Conservation (phyloP, 2,113 vertebrate genomes). For the Ammospiza nelsoni region DNA sequence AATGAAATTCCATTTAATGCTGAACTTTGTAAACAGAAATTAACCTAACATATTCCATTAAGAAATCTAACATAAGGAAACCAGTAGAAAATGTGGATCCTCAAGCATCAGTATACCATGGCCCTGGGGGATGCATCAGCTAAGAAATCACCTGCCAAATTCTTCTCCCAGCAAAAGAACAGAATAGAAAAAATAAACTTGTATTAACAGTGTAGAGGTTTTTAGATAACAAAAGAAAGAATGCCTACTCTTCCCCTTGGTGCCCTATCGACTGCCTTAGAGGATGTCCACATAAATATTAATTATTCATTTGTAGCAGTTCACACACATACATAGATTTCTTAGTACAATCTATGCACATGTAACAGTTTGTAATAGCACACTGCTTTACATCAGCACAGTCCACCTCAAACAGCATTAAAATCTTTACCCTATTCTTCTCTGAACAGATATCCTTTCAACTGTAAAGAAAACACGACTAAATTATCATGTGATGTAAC, state of each 20-base stretch:
- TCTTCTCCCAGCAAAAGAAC: neutral
- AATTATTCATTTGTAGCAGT: neutral
- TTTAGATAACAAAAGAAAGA: neutral
- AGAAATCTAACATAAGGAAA: neutral
- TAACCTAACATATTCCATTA: neutral
- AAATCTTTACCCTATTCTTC: neutral
- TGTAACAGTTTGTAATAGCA: neutral
- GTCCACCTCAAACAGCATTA: neutral
- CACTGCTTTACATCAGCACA: neutral
- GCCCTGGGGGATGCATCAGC: neutral
- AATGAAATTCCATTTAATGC: neutral
- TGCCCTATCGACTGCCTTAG: rapidly evolving
- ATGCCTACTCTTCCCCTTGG: neutral
- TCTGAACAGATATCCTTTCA: neutral
- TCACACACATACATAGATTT: neutral
- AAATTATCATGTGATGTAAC: neutral
- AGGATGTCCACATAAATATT: neutral
- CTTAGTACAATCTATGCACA: neutral
- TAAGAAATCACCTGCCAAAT: neutral
- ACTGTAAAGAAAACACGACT: neutral
- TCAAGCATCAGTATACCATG: neutral
- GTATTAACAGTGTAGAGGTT: neutral
- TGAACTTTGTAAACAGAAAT: neutral
- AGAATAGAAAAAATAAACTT: neutral
- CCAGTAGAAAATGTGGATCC: neutral